phyloP scores from a whole-genome alignment of 2,113 vertebrate genomes.

The Pterocles orientalis region DNA sequence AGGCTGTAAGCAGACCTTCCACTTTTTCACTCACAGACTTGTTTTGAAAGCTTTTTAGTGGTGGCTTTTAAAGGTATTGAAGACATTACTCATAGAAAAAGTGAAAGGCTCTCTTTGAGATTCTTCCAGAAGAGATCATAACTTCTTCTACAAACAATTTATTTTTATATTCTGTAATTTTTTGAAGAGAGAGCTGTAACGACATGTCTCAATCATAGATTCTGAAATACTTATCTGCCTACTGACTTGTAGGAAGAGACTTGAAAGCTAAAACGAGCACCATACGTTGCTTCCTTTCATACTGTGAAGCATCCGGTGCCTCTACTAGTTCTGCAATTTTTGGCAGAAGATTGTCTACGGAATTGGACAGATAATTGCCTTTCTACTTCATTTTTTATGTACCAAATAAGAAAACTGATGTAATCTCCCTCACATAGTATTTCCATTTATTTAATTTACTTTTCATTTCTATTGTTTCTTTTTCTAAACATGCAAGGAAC shows the following conservation, averaged over 20 bases:
- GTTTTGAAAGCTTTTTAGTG: background rate
- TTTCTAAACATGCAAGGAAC: background rate
- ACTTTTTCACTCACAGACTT: background rate
- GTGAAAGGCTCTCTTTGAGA: background rate
- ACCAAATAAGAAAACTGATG: background rate
- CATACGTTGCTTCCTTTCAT: background rate
- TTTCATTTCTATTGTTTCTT: background rate
- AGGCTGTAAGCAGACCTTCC: background rate
- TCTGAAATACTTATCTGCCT: conserved; percentile 36
- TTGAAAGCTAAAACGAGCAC: conserved; percentile 10
- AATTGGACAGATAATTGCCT: background rate
- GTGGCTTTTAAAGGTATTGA: background rate
- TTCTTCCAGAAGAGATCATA: background rate
- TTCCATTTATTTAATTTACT: background rate
- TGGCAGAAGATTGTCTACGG: background rate
- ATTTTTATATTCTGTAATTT: conserved; percentile 30
- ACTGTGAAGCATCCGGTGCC: background rate
- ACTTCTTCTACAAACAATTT: background rate
- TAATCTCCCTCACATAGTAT: background rate
- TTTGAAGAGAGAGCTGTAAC: background rate
- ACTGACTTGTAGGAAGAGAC: conserved; percentile 26
- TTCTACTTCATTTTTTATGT: background rate
- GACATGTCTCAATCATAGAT: background rate
- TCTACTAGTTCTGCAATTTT: background rate
- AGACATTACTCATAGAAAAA: background rate